Evolutionary conservation across 2,797 vertebrate species (phyloP).

Genomic region (Manis pentadactyla): DNA sequence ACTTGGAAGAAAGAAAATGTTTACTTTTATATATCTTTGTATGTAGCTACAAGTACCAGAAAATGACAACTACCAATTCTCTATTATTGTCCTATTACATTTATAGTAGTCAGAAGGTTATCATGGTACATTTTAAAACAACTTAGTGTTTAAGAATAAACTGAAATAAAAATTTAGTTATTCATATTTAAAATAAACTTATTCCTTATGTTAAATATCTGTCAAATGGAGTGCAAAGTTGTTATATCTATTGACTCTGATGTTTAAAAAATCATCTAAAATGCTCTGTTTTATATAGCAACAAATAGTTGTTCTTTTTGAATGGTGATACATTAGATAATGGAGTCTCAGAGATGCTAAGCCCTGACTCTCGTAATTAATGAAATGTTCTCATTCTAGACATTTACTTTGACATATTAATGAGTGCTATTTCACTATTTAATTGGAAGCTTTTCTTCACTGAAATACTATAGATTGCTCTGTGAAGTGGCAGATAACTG

Average conservation of each 20-base stretch:
- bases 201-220: neutral
- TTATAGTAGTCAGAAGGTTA: conserved; percentile 17
- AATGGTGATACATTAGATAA: conserved; percentile 51
- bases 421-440: conserved; percentile 65
- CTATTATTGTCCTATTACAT: neutral
- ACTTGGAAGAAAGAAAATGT: neutral
- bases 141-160: neutral
- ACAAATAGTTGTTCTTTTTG: conserved; percentile 28
- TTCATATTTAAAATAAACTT: neutral
- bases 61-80: conserved; percentile 36
- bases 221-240: neutral
- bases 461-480: conserved; percentile 77
- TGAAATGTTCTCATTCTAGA: conserved; percentile 60
- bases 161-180: neutral
- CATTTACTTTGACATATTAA: conserved; percentile 73
- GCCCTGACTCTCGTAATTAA: conserved; percentile 34
- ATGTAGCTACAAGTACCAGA: neutral
- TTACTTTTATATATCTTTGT: conserved; percentile 5
- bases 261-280: conserved; percentile 9
- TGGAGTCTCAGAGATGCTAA: neutral
- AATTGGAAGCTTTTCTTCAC: conserved; percentile 77
- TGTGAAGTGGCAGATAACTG: conserved; percentile 77
- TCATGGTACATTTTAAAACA: neutral
- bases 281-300: neutral
- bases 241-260: neutral